These are phyloP conservation scores for Coranthus polyacanthus DNA, from an alignment of 2,797 vertebrate species.

Conservation along the genomic window DNA sequence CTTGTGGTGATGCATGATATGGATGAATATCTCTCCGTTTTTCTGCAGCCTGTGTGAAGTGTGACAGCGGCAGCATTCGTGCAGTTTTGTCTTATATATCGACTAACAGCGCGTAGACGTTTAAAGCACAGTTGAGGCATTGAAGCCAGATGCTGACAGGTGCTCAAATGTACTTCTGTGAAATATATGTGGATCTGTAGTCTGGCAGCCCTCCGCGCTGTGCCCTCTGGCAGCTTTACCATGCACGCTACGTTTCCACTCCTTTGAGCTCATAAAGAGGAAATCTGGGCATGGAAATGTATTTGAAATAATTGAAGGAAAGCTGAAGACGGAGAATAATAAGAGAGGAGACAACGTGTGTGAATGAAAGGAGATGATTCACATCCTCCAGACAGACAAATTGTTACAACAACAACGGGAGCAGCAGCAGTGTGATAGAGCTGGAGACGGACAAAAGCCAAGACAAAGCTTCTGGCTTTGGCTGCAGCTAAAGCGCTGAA, in stretches of 20 bases:
- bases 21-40: constrained; percentile 19
- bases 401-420: constrained; percentile 33
- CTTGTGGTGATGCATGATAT: constrained; percentile 22
- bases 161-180: constrained; percentile 30
- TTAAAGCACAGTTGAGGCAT: constrained; percentile 27
- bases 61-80: constrained; percentile 7
- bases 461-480: constrained; percentile 34
- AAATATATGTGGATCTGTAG: constrained; percentile 27
- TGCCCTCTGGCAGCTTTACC: constrained; percentile 15
- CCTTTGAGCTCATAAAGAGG: constrained; percentile 34
- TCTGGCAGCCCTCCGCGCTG: neutral
- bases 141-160: constrained; percentile 57
- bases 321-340: constrained; percentile 33
- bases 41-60: constrained; percentile 21
- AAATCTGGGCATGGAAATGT: constrained; percentile 31
- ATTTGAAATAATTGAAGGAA: constrained; percentile 41
- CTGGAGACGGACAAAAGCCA: constrained; percentile 36
- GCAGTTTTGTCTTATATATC: constrained; percentile 30
- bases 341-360: constrained; percentile 36
- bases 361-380: constrained; percentile 58
- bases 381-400: constrained; percentile 52
- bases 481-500: constrained; percentile 30
- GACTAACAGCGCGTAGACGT: constrained; percentile 12
- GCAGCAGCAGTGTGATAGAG: constrained; percentile 23
- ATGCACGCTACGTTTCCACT: constrained; percentile 13